phyloP scores from a whole-genome alignment of 2,888 invertebrate species.

The Yponomeuta cagnagella region DNA sequence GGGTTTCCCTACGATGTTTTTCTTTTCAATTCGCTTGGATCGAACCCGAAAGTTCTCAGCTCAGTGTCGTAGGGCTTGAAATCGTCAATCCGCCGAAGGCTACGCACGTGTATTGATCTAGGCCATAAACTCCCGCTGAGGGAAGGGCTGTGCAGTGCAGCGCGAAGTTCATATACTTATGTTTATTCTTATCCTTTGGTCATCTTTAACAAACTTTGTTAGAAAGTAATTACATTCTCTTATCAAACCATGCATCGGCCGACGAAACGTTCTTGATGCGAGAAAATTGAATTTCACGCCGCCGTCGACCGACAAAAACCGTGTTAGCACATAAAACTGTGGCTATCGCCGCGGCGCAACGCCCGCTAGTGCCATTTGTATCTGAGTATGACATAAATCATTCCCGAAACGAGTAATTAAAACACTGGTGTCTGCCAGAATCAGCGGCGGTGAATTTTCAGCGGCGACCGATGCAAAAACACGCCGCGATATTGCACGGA shows the following conservation, averaged over 20 bases:
- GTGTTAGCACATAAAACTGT: slow-evolving; percentile 33
- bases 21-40: too few relatives aligned
- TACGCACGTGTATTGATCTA: too few relatives aligned
- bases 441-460: slow-evolving; percentile 63
- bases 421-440: slow-evolving; percentile 67
- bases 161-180: too few relatives aligned
- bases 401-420: slow-evolving; percentile 73
- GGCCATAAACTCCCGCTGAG: too few relatives aligned
- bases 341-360: slow-evolving; percentile 31
- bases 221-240: neutral
- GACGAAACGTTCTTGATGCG: neutral
- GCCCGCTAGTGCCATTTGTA: slow-evolving; percentile 42
- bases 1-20: too few relatives aligned
- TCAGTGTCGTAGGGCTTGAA: too few relatives aligned
- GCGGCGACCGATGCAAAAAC: slow-evolving; percentile 38
- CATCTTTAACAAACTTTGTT: too few relatives aligned
- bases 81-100: too few relatives aligned
- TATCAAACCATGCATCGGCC: neutral
- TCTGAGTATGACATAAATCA: slow-evolving; percentile 63
- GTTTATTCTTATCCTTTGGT: too few relatives aligned
- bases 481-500: slow-evolving; percentile 37
- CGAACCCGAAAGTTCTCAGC: too few relatives aligned
- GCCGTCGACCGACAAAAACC: slow-evolving; percentile 5
- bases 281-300: neutral
- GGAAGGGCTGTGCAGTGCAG: too few relatives aligned